Conservation (phyloP, 2,888 invertebrate species). For the Catocala fraxini region DNA sequence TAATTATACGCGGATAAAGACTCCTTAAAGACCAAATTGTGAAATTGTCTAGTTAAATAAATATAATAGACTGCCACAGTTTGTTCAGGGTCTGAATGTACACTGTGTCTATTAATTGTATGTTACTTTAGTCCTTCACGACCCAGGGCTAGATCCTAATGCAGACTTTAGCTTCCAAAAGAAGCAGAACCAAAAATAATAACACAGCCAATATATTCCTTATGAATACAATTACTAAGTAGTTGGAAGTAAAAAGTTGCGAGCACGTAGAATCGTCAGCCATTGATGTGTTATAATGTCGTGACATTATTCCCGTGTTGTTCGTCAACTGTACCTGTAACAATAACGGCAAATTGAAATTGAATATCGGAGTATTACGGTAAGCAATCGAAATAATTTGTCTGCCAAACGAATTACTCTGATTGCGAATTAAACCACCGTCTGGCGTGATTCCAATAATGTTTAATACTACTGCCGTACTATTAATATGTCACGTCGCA, state of each 20-base stretch:
- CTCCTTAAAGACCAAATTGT: too few relatives aligned
- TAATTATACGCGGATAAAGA: too few relatives aligned
- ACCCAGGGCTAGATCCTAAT: too few relatives aligned
- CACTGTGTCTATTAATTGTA: too few relatives aligned
- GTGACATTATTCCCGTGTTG: constrained; percentile 30
- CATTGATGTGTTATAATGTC: constrained; percentile 26
- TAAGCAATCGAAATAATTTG: constrained; percentile 47
- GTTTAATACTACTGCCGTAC: constrained; percentile 53
- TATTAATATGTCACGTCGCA: constrained; percentile 51
- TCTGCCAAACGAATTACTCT: constrained; percentile 54
- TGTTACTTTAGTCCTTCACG: too few relatives aligned
- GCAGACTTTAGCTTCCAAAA: too few relatives aligned
- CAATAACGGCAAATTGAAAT: constrained; percentile 46
- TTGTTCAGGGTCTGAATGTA: too few relatives aligned
- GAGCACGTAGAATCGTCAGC: neutral
- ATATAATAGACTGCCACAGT: too few relatives aligned
- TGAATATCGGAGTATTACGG: constrained; percentile 29
- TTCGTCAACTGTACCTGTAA: constrained; percentile 38
- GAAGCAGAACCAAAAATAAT: too few relatives aligned
- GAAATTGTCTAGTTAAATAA: too few relatives aligned
- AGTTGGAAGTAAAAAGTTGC: neutral
- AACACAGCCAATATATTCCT: neutral
- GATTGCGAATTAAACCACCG: constrained; percentile 60
- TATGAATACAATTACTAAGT: neutral
- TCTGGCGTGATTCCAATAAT: constrained; percentile 57